Conservation (phyloP, 2,113 vertebrate genomes). For the Plectropomus leopardus region DNA sequence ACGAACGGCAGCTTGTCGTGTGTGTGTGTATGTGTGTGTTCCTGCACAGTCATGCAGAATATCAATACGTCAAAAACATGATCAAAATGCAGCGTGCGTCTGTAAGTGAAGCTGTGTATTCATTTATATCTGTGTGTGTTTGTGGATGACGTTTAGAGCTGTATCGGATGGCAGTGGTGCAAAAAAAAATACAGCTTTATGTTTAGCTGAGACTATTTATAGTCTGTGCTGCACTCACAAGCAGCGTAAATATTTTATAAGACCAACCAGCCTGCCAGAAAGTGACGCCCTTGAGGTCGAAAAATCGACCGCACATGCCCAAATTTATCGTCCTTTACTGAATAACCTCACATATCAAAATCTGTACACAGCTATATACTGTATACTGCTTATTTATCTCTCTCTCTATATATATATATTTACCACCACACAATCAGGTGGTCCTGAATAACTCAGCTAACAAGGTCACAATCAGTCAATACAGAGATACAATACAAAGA, state of each 20-base stretch:
- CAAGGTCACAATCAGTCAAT: background rate
- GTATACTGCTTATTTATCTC: too few relatives aligned
- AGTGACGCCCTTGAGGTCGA: conserved; percentile 37
- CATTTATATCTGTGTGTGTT: background rate
- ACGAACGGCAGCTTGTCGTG: background rate
- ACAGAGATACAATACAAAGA: background rate
- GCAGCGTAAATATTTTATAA: conserved; percentile 66
- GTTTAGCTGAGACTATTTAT: conserved; percentile 64
- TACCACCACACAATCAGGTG: conserved; percentile 1
- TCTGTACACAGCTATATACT: background rate
- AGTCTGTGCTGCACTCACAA: conserved; percentile 44
- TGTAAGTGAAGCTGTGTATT: background rate
- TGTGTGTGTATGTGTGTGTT: background rate
- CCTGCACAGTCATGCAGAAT: conserved; percentile 8
- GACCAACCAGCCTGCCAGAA: conserved; percentile 40
- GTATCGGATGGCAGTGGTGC: background rate
- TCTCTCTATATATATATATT: background rate
- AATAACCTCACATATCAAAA: conserved; percentile 12
- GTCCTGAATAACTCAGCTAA: background rate
- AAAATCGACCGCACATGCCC: background rate
- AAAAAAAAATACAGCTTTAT: conserved; percentile 42
- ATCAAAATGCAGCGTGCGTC: conserved; percentile 18
- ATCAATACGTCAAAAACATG: conserved; percentile 21
- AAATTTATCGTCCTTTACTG: background rate
- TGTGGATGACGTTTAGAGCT: background rate